Conservation (phyloP, 2,113 vertebrate species). For the Ginglymostoma cirratum region DNA sequence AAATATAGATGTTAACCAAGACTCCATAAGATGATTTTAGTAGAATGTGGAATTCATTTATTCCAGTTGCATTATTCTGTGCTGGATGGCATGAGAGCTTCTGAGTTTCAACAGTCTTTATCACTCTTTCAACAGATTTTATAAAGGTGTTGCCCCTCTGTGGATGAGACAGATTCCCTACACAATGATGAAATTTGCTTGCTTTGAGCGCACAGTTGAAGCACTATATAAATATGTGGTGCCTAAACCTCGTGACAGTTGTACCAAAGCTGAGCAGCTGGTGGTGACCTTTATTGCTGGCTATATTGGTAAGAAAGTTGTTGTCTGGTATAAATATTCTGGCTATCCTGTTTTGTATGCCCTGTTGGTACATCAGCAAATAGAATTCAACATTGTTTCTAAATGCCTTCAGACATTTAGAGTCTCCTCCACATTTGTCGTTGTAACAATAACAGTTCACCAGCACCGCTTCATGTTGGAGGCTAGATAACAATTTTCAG, state of each 20-base stretch:
- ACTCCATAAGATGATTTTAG: not conserved
- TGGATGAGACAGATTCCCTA: slow-evolving; percentile 99
- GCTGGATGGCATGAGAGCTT: not conserved
- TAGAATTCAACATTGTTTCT: not conserved
- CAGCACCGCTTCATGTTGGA: not conserved
- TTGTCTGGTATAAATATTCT: not conserved
- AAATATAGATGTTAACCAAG: not conserved
- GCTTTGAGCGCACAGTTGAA: slow-evolving; percentile 97
- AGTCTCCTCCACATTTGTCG: not conserved
- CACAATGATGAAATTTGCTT: slow-evolving; percentile 99
- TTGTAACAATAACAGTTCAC: not conserved
- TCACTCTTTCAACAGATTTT: slow-evolving; percentile 67
- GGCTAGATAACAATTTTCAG: not conserved
- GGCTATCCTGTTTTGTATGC: not conserved
- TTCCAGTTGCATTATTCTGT: not conserved
- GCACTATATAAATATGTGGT: slow-evolving; percentile 84
- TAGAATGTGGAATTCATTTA: not conserved
- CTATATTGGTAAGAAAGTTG: slow-evolving; percentile 80
- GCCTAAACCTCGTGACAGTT: slow-evolving; percentile 90
- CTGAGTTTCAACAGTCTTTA: not conserved
- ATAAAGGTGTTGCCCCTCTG: slow-evolving; percentile 90
- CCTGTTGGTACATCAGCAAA: not conserved
- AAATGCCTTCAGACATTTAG: not conserved
- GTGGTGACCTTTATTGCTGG: slow-evolving; percentile 91
- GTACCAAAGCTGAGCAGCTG: slow-evolving; percentile 82